A percentile compares a stretch with the other conserved stretches of the same genome.
Conservation (phyloP, 2,888 invertebrate genomes). For the Eupithecia abbreviata region DNA sequence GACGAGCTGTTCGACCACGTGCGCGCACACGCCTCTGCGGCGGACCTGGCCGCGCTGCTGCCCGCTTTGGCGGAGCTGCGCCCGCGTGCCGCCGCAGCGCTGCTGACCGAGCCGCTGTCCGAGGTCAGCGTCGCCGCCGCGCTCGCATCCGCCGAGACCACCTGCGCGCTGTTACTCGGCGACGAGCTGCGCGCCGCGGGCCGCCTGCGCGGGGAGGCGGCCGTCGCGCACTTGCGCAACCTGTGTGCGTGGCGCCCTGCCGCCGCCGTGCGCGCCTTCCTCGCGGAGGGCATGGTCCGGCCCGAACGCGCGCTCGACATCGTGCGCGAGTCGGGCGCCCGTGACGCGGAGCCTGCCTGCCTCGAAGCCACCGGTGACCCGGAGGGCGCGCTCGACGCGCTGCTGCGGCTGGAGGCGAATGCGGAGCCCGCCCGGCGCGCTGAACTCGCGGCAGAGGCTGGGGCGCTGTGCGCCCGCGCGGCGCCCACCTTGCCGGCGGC, state of each 20-base stretch:
- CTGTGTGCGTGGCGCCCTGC: conserved; percentile 60
- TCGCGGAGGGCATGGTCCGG: conserved; percentile 65
- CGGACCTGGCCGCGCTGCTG: conserved; percentile 42
- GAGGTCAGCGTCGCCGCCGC: conserved; percentile 53
- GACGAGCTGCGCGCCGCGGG: conserved; percentile 53
- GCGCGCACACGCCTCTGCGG: conserved; percentile 50
- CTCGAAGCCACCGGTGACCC: conserved; percentile 75
- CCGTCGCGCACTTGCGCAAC: conserved; percentile 61
- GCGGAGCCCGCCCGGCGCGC: conserved; percentile 44
- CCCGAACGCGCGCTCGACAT: conserved; percentile 72
- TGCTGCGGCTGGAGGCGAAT: conserved; percentile 55
- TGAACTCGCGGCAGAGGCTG: conserved; percentile 55
- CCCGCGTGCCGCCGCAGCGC: conserved; percentile 65
- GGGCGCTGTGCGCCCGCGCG: conserved; percentile 64
- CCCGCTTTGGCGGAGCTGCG: conserved; percentile 57
- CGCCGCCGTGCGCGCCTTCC: conserved; percentile 58
- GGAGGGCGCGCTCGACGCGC: conserved; percentile 65
- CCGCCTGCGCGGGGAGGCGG: conserved; percentile 58
- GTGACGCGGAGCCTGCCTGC: conserved; percentile 69
- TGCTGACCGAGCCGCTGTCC: conserved; percentile 56
- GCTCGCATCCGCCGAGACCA: conserved; percentile 54
- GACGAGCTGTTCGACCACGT: conserved; percentile 73
- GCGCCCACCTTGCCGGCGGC: conserved; percentile 59
- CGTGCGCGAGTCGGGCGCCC: conserved; percentile 60
- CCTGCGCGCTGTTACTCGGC: conserved; percentile 54